phyloP scores from a whole-genome alignment of 1,140 invertebrate species.

The Lineus longissimus region DNA sequence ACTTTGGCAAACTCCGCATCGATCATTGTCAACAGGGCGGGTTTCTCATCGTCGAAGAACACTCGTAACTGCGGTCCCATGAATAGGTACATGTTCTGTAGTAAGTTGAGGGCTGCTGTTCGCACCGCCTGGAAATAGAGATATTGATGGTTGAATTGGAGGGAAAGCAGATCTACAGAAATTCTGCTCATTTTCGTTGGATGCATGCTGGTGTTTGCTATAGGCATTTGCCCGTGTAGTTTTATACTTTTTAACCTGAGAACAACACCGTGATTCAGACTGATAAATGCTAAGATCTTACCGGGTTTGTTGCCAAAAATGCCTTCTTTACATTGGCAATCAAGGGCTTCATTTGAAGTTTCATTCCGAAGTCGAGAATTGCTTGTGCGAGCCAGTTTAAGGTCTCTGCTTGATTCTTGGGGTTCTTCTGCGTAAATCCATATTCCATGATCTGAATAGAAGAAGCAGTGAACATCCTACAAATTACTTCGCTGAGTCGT shows the following conservation, averaged over 20 bases:
- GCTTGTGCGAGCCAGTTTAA: conserved; percentile 74
- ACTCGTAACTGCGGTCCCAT: conserved; percentile 70
- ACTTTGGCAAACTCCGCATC: conserved; percentile 80
- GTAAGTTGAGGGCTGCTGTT: conserved; percentile 65
- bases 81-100: conserved; percentile 74
- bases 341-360: conserved; percentile 71
- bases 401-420: conserved; percentile 83
- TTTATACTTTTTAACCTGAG: no score
- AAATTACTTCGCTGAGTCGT: no score
- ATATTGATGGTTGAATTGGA: background rate
- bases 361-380: conserved; percentile 80
- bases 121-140: conserved; percentile 61
- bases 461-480: conserved; percentile 12
- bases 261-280: no score
- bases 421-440: conserved; percentile 81
- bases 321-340: conserved; percentile 80
- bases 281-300: no score
- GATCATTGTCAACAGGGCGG: conserved; percentile 78
- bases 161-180: no score
- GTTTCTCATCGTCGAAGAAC: conserved; percentile 84
- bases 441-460: conserved; percentile 43
- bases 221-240: no score
- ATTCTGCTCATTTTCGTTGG: no score
- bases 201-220: no score
- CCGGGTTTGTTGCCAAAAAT: conserved; percentile 75